Percentiles rank a stretch among this genome's conserved stretches.
These are phyloP conservation scores for Sparus aurata DNA, from an alignment of 2,797 vertebrate species.

Conservation along the genomic window DNA sequence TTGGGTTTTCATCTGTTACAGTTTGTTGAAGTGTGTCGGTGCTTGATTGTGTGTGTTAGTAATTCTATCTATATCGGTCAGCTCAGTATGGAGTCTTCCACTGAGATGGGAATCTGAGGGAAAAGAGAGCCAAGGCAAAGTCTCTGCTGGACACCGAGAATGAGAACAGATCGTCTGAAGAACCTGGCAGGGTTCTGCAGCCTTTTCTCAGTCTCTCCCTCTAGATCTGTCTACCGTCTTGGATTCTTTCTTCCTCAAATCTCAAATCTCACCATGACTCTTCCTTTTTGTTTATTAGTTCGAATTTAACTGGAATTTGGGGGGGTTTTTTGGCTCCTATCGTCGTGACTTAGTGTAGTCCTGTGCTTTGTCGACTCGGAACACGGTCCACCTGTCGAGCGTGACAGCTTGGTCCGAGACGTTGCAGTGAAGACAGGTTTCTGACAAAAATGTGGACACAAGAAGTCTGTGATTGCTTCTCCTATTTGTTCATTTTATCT, in stretches of 20 bases:
- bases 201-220: conserved; percentile 27
- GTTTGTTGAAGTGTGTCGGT: conserved; percentile 9
- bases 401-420: too few relatives aligned
- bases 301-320: too few relatives aligned
- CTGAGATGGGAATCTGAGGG: conserved; percentile 44
- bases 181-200: conserved; percentile 27
- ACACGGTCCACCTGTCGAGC: too few relatives aligned
- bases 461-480: too few relatives aligned
- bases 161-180: conserved; percentile 49
- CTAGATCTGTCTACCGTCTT: conserved; percentile 40
- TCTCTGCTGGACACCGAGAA: conserved; percentile 57
- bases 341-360: too few relatives aligned
- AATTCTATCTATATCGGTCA: conserved; percentile 14
- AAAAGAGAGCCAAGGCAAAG: conserved; percentile 44
- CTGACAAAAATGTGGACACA: too few relatives aligned
- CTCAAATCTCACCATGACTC: neutral
- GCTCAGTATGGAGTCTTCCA: conserved; percentile 44
- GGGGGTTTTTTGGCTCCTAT: too few relatives aligned
- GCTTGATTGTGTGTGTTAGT: neutral
- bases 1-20: conserved; percentile 36
- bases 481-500: too few relatives aligned
- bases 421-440: too few relatives aligned
- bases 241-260: conserved; percentile 28
- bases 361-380: too few relatives aligned
- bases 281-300: conserved; percentile 6